phyloP scores from a whole-genome alignment of 1,140 invertebrate species.

The Gonatopus flavifemur region DNA sequence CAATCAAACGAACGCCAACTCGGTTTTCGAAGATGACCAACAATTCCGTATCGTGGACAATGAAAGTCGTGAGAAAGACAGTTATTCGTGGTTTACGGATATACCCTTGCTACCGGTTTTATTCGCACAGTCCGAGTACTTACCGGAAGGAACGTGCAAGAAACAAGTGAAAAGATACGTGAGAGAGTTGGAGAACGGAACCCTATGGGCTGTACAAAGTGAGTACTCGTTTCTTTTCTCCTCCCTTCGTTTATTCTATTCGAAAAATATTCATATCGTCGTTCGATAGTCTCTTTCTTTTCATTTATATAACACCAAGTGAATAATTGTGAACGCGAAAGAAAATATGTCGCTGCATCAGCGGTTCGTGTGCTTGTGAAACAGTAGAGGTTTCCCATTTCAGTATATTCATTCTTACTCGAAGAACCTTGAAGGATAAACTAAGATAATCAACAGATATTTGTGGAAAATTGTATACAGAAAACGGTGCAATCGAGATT shows the following conservation, averaged over 20 bases:
- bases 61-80: not conserved
- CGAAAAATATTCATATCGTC: not conserved
- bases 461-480: no score
- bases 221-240: conserved; percentile 15
- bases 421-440: no score
- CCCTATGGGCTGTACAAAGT: conserved; percentile 42
- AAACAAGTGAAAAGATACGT: conserved; percentile 29
- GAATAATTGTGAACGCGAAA: no score
- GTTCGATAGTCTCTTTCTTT: no score
- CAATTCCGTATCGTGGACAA: not conserved
- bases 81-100: conserved; percentile 21
- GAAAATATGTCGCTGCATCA: no score
- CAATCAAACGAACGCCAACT: no score
- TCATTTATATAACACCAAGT: no score
- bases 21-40: not conserved
- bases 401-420: no score
- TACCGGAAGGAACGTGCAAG: conserved; percentile 33
- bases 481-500: no score
- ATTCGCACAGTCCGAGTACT: conserved; percentile 21
- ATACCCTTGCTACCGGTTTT: conserved; percentile 31
- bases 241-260: not conserved
- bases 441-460: no score
- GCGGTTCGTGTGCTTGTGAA: no score
- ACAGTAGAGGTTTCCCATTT: no score
- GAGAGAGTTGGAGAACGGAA: conserved; percentile 32